phyloP scores from a whole-genome alignment of 1,140 invertebrate genomes.

The Drepana arcuata region DNA sequence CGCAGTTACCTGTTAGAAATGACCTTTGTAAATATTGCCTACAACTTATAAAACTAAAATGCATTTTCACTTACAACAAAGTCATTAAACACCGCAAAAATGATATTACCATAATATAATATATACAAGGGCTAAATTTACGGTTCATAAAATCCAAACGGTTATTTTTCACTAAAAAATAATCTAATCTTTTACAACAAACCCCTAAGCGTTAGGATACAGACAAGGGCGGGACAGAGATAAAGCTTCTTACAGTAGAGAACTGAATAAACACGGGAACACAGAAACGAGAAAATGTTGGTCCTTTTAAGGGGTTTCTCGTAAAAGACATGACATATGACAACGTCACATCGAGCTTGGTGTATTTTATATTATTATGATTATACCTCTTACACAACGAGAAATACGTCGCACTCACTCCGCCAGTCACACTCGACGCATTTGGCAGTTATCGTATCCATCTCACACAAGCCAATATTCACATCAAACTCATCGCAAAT shows the following conservation, averaged over 20 bases:
- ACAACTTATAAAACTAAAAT: conserved; percentile 71
- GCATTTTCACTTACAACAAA: conserved; percentile 64
- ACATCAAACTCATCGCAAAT: conserved; percentile 31
- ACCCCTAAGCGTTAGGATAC: conserved; percentile 28
- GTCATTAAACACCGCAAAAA: conserved; percentile 61
- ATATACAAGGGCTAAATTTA: conserved; percentile 65
- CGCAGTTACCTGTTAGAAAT: conserved; percentile 62
- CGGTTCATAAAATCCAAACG: conserved; percentile 50
- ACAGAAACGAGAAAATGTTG: conserved; percentile 23
- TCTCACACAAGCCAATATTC: conserved; percentile 50
- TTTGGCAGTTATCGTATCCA: conserved; percentile 64
- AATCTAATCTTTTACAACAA: conserved; percentile 34
- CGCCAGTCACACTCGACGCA: conserved; percentile 30
- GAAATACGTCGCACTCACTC: conserved; percentile 24
- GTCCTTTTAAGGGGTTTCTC: conserved; percentile 32
- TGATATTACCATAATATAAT: conserved; percentile 51
- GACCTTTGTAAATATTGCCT: conserved; percentile 65
- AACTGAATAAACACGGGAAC: no score
- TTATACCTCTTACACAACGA: conserved; percentile 57
- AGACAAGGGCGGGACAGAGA: conserved; percentile 24
- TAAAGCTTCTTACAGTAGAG: no score
- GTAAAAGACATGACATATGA: conserved; percentile 36
- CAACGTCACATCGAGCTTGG: conserved; percentile 48
- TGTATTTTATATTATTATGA: conserved; percentile 61
- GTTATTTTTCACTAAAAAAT: conserved; percentile 41